Conservation (phyloP, 2,113 vertebrate genomes). For the Brienomyrus longianalis region DNA sequence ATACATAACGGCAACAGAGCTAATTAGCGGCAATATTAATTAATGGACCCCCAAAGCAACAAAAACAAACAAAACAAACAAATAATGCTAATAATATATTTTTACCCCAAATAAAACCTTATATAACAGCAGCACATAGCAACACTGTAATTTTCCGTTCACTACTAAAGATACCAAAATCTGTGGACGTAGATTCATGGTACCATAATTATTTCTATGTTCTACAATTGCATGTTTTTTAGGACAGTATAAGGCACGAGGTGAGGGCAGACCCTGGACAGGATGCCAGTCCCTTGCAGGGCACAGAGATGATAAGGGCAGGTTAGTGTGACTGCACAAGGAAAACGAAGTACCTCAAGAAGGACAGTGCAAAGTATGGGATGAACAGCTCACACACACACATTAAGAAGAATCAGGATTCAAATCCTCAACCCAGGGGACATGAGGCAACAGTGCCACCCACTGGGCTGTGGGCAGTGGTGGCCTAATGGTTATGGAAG, state of each 20-base stretch:
- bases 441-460: neutral
- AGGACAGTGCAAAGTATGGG: neutral
- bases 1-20: neutral
- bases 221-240: neutral
- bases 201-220: neutral
- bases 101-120: neutral
- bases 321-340: neutral
- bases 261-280: neutral
- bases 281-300: neutral
- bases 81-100: neutral
- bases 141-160: neutral
- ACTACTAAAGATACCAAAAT: neutral
- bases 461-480: neutral
- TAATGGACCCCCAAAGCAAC: neutral
- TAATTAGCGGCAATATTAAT: neutral
- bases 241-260: neutral
- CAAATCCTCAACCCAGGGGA: neutral
- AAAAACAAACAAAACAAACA: neutral
- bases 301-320: neutral
- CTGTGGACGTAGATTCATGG: neutral
- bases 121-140: neutral
- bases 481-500: too few species aligned
- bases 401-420: neutral
- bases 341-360: neutral
- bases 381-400: neutral